Evolutionary conservation across 2,113 vertebrate genomes (phyloP), one percentile per base, ranked within the genome.

Genomic region (Scytalopus superciliaris): DNA sequence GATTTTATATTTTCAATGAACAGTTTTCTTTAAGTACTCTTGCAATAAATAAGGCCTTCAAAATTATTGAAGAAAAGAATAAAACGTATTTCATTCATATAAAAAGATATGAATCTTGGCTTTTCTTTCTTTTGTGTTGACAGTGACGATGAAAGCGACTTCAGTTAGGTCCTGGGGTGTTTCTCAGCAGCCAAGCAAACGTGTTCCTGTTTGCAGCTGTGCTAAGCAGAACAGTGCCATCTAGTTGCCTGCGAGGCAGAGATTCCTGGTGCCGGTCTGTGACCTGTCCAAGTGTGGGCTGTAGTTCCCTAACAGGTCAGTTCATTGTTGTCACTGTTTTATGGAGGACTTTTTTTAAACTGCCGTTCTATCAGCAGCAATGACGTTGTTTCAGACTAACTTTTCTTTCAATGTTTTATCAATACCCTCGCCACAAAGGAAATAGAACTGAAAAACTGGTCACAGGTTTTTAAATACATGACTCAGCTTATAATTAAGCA

Each of bases 201-300:
- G 0, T 3, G 31, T 27, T 74, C 57, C 24, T 79, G 31, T 68
- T 33, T 9, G 33, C 59, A 47, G 72, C 80, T 56, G 59, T 82
- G 90, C 74, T 75, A 33, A 49, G 88, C 74, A 91, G 59, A 81
- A 78, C 28, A 88, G 74, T 83, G 88, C 90, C 90, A 74, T 68
- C 85, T 92, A 96, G 94, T 92, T 16, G 11, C 30, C 86, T 69
- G 31, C 0, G 0, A 47, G 72, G 30, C 14, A 19, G 40, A 1
- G 2, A 23, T 10, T 67, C 52, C 70, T 70, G 9, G 12, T 7
- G 28, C 60, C 1, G 1, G 6, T 49, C 44, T 39, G 31, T 49
- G 56, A 59, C 66, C 57, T 33, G 45, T 10, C 79, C n/a, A 6
- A 8, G 12, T 0, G 7, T 23, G 35, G 28, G 30, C 28, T 77